Evolutionary conservation across 1,140 invertebrate species (phyloP), one percentile per base, ranked within the genome.

Genomic region (Drosophila orosa): DNA sequence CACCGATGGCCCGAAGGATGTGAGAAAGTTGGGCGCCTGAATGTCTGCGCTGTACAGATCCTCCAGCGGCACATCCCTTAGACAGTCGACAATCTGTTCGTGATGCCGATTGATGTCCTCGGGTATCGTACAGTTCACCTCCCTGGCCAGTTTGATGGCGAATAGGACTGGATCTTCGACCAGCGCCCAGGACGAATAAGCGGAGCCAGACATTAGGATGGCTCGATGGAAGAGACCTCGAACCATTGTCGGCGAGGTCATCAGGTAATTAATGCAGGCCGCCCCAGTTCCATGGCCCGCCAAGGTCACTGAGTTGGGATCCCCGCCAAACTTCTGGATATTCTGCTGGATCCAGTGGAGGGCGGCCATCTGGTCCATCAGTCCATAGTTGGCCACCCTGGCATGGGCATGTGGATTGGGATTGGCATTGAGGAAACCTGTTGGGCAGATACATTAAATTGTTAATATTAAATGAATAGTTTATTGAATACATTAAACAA

Each of bases 211-310:
- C 86, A 98, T 94, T 7, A 99, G 93, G 59, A 99, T 96, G 6
- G 97, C 96, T 69, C 98, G 95, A 75, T 98, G 97, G 92, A 99
- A 99, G 5, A 99, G 93, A 74, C 96, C 96, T 45, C 96, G 95
- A 92, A 97, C 96, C 55, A 97, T 97, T 42, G 97, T 97, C 0
- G 98, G 97, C 24, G 98, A 98, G 44, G 98, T 96, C 95, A 98
- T 98, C 42, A 99, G 95, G 90, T 98, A 97, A 92, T 99, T 97
- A 45, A 99, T 98, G 90, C 97, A 97, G 0, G 98, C 97, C 3
- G 98, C 98, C 1, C 98, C 98, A 1, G 97, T 97, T 1, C 98
- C 98, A 83, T 99, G 97, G 1, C 98, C 98, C 85, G 98, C 95
- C 27, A 99, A 93, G 0, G 98, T 98, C 0, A 99, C 96, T 80